Percentiles rank a stretch among this genome's conserved stretches.
Evolutionary conservation across 1,140 invertebrate species (phyloP).

Genomic region (Cylas formicarius): DNA sequence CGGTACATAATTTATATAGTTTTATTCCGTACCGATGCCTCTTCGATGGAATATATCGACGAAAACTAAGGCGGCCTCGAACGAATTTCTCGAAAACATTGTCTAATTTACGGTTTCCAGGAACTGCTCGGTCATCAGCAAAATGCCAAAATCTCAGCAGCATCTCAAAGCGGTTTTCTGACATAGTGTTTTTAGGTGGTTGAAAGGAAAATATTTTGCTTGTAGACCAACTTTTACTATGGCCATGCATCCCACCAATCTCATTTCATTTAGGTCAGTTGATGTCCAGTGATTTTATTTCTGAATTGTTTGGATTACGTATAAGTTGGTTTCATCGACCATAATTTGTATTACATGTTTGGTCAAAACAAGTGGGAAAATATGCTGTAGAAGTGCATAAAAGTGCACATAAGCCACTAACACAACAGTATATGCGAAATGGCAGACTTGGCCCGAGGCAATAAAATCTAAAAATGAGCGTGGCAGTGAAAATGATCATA

Average conservation of each 20-base stretch:
- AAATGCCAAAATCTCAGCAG: conserved; percentile 18
- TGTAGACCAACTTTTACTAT: conserved; percentile 11
- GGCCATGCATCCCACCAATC: conserved; percentile 11
- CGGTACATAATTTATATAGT: conserved; percentile 29
- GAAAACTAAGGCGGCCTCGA: conserved; percentile 31
- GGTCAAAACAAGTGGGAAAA: conserved; percentile 12
- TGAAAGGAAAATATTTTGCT: conserved; percentile 3
- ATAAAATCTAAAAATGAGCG: too few relatives aligned
- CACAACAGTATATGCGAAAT: too few relatives aligned
- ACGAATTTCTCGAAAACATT: conserved; percentile 7
- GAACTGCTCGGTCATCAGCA: conserved; percentile 3
- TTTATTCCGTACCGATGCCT: conserved; percentile 35
- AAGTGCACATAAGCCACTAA: too few relatives aligned
- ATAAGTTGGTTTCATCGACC: conserved; percentile 18
- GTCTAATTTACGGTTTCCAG: conserved; percentile 10
- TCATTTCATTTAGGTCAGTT: conserved; percentile 20
- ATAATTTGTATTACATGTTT: conserved; percentile 9
- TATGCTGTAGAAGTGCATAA: too few relatives aligned
- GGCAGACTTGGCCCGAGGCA: too few relatives aligned
- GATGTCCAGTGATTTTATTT: conserved; percentile 8
- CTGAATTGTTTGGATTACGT: conserved; percentile 11
- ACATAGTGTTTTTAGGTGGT: conserved; percentile 11
- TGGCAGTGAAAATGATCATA: too few relatives aligned
- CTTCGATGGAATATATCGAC: conserved; percentile 34
- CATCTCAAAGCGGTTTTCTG: conserved; percentile 14